Evolutionary conservation across 2,888 invertebrate genomes (phyloP), one percentile per base, ranked within the genome.

Genomic region (Ophion ellenae): DNA sequence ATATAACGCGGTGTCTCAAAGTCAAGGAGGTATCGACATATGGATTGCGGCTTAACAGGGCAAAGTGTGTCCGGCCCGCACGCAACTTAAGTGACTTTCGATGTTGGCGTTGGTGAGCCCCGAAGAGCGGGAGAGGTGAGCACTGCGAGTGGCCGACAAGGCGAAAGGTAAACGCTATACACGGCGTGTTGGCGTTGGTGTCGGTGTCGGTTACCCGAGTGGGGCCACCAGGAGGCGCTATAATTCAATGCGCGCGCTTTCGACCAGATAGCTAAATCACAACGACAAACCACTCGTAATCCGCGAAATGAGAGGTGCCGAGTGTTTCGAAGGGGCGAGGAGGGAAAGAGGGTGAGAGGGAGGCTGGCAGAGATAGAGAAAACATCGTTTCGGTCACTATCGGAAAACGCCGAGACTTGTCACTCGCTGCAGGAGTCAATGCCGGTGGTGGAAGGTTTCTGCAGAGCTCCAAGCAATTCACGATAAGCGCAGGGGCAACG

Each of bases 61-160:
- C 85, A 86, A 73, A 79, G 71, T 84, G 87, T 88, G 87, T 86
- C 88, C 86, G 82, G 86, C 83, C 87, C 87, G 90, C 88, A 89
- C 91, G 90, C 89, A 90, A 90, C 92, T 92, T 93, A 93, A 93
- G 93, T 93, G 93, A 93, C 92, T 93, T 93, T 93, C 90, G 92
- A 91, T 93, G 93, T 93, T 92, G 90, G 89, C 89, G 90, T 89
- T 90, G 88, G 89, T 87, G 80, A 89, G 86, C 86, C 86, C 89
- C 88, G 88, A 86, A 81, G 40, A 40, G 81, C 66, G 75, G 71
- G 40, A 32, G 59, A 53, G 69, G 71, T 36, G 59, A 40, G 76
- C 67, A 76, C 66, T 77, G 78, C 76, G 53, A 75, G 76, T 78
- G 78, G 36, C 77, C 81, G 80, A 82, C 83, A 83, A 83, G 84